A percentile compares a stretch with the other conserved stretches of the same genome.
phyloP scores from a whole-genome alignment of 2,888 invertebrate genomes.

The Dolichomitus sp. region DNA sequence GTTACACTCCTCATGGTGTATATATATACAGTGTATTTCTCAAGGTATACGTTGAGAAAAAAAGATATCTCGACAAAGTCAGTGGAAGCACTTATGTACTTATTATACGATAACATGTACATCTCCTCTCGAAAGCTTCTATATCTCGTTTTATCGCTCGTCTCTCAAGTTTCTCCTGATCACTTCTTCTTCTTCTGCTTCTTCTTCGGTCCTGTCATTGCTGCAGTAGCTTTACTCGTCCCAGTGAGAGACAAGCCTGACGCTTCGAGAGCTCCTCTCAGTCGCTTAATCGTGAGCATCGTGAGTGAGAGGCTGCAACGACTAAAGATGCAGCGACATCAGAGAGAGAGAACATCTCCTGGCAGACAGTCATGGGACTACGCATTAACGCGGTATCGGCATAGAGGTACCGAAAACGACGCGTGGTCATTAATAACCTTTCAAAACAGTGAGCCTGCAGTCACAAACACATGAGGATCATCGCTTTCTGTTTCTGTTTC shows the following conservation, averaged over 20 bases:
- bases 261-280: slow-evolving; percentile 26
- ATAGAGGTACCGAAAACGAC: slow-evolving; percentile 54
- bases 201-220: slow-evolving; percentile 20
- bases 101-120: slow-evolving; percentile 9
- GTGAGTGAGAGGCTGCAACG: neutral
- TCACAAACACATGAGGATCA: neutral
- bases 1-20: neutral
- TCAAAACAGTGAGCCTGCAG: slow-evolving; percentile 72
- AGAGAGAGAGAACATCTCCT: neutral
- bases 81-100: slow-evolving; percentile 7
- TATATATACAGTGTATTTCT: no score
- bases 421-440: slow-evolving; percentile 77
- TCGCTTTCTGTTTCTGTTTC: neutral
- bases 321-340: slow-evolving; percentile 2
- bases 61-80: neutral
- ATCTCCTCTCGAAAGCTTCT: slow-evolving; percentile 7
- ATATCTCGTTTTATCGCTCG: slow-evolving; percentile 15
- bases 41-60: neutral
- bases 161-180: slow-evolving; percentile 4
- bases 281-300: slow-evolving; percentile 21
- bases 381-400: slow-evolving; percentile 34
- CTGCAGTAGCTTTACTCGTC: neutral
- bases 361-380: neutral
- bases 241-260: slow-evolving; percentile 17
- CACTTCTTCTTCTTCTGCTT: slow-evolving; percentile 22